Conservation (phyloP, 2,888 invertebrate species). For the Cephus pulcher region DNA sequence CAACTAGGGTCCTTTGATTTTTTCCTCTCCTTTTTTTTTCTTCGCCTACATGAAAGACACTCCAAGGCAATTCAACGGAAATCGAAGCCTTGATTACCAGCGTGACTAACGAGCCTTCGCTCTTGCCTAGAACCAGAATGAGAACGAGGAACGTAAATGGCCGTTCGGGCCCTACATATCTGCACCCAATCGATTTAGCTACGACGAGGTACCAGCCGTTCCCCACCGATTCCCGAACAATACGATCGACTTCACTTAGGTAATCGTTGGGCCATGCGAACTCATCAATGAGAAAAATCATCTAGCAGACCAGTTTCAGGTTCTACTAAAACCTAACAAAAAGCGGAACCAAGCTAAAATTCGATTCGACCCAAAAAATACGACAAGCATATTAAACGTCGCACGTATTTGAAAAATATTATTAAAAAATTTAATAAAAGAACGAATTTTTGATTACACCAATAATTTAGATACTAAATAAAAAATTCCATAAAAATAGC, state of each 20-base stretch:
- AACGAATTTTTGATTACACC: background rate
- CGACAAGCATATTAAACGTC: background rate
- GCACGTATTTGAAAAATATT: background rate
- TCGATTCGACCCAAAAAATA: background rate
- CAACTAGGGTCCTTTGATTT: background rate
- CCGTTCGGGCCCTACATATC: slow-evolving; percentile 26
- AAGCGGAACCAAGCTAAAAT: background rate
- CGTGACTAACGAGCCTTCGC: slow-evolving; percentile 56
- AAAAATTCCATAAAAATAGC: background rate
- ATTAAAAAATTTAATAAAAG: too few relatives aligned
- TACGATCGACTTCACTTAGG: slow-evolving; percentile 57
- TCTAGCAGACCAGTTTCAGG: background rate
- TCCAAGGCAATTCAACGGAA: slow-evolving; percentile 42
- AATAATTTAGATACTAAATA: background rate
- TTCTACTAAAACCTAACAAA: background rate
- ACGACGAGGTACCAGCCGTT: slow-evolving; percentile 30
- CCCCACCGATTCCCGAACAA: slow-evolving; percentile 45
- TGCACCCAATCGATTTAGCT: slow-evolving; percentile 54
- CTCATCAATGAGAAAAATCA: background rate
- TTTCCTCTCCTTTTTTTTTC: background rate
- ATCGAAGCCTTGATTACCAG: slow-evolving; percentile 56
- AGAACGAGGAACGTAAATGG: background rate
- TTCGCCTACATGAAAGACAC: background rate
- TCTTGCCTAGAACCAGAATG: slow-evolving; percentile 37
- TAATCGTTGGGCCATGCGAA: slow-evolving; percentile 31